Percentiles rank a stretch among this genome's conserved stretches.
These are phyloP conservation scores for Idaea straminata DNA, from an alignment of 2,888 invertebrate genomes.

Conservation along the genomic window DNA sequence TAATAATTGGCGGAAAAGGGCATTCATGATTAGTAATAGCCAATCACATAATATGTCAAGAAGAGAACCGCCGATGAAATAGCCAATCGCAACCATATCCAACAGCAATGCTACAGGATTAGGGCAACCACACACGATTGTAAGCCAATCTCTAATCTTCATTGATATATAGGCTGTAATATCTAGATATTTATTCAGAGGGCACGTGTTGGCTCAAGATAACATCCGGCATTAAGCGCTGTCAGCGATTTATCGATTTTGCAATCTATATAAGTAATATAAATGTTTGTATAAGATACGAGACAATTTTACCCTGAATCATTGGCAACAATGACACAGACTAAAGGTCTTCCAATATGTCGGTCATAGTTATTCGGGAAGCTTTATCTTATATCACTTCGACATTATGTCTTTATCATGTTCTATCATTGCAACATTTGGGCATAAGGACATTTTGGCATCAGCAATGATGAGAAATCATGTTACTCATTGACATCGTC, in stretches of 20 bases:
- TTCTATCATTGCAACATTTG: too few species aligned
- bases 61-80: background rate
- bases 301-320: background rate
- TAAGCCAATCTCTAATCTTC: constrained; percentile 1
- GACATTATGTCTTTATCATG: too few species aligned
- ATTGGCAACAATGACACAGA: background rate
- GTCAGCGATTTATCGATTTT: constrained; percentile 40
- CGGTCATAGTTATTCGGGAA: background rate
- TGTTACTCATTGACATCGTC: too few species aligned
- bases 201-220: constrained; percentile 22
- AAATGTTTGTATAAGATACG: background rate
- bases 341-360: background rate
- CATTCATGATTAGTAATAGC: background rate
- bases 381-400: too few species aligned
- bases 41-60: background rate
- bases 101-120: background rate
- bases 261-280: background rate
- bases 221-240: constrained; percentile 38
- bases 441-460: too few species aligned
- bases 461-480: too few species aligned
- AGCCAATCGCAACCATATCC: background rate
- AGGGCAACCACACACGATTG: background rate
- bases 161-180: background rate
- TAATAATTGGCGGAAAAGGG: too few species aligned
- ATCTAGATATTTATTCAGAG: constrained; percentile 16